These are phyloP conservation scores for Pristionchus maxplancki DNA, from an alignment of 2,888 invertebrate species.

Conservation along the genomic window DNA sequence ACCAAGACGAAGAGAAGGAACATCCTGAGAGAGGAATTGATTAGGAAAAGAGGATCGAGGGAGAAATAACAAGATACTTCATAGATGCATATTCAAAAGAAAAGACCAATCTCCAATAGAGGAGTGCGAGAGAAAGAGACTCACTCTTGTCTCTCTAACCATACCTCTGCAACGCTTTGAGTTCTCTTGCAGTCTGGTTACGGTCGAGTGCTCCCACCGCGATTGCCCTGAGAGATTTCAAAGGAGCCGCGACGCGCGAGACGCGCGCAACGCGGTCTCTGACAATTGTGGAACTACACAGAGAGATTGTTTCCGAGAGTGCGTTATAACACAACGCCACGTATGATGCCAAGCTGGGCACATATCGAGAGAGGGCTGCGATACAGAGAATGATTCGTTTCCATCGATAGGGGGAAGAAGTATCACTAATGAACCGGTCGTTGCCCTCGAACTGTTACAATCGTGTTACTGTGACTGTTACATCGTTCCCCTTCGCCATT, in stretches of 20 bases:
- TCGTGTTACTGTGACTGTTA: slow-evolving; percentile 3
- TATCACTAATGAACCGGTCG: background rate
- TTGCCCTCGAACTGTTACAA: slow-evolving; percentile 12
- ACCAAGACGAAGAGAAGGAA: slow-evolving; percentile 41
- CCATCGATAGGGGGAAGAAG: background rate
- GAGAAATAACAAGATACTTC: background rate
- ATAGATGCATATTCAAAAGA: background rate
- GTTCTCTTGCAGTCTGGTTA: slow-evolving; percentile 62
- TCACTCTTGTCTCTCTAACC: background rate
- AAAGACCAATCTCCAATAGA: background rate
- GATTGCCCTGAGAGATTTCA: slow-evolving; percentile 44
- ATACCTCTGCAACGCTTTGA: slow-evolving; percentile 36
- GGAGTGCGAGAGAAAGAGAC: background rate
- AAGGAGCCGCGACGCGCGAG: slow-evolving; percentile 42
- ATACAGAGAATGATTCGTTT: slow-evolving; percentile 10
- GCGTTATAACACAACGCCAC: slow-evolving; percentile 40
- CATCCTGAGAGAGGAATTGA: slow-evolving; percentile 32
- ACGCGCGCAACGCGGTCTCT: slow-evolving; percentile 27
- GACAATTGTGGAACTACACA: slow-evolving; percentile 43
- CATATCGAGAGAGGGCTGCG: background rate
- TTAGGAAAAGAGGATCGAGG: background rate
- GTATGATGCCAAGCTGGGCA: slow-evolving; percentile 43
- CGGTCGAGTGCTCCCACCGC: slow-evolving; percentile 55
- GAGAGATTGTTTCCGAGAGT: slow-evolving; percentile 40
- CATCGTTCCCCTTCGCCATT: background rate